Percentiles rank a stretch among this genome's conserved stretches.
Conservation (phyloP, 2,888 invertebrate genomes). For the Dichetophora obliterata region DNA sequence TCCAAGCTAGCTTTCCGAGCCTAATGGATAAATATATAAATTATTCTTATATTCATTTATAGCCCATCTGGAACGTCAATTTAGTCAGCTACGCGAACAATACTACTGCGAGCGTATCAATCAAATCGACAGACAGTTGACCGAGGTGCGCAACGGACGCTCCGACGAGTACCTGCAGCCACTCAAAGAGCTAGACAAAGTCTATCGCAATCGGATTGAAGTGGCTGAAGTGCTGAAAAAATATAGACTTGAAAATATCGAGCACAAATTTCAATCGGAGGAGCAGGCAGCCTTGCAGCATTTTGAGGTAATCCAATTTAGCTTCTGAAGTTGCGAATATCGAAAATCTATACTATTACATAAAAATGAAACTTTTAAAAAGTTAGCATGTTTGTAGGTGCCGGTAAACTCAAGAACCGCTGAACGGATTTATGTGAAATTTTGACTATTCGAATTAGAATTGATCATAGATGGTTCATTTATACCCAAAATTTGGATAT, state of each 20-base stretch:
- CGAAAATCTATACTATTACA: too few relatives aligned
- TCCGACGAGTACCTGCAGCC: constrained; percentile 92
- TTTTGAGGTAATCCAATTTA: constrained; percentile 77
- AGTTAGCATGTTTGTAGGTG: too few relatives aligned
- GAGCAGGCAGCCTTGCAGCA: constrained; percentile 90
- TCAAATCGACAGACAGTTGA: constrained; percentile 86
- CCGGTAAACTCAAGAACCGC: too few relatives aligned
- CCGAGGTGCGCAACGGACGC: constrained; percentile 86
- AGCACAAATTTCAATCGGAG: constrained; percentile 89
- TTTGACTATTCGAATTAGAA: too few relatives aligned
- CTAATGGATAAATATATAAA: too few relatives aligned
- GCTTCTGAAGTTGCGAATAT: too few relatives aligned
- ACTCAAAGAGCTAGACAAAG: constrained; percentile 86
- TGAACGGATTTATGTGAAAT: too few relatives aligned
- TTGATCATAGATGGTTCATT: too few relatives aligned
- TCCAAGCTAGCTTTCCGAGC: too few relatives aligned
- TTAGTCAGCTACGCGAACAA: constrained; percentile 87
- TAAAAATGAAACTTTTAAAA: too few relatives aligned
- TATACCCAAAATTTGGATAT: too few relatives aligned
- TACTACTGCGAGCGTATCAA: constrained; percentile 85
- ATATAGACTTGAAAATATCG: constrained; percentile 84
- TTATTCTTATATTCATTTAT: constrained; percentile 50
- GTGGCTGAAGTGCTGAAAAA: constrained; percentile 90
- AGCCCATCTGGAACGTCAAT: constrained; percentile 91
- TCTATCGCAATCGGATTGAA: constrained; percentile 86